A percentile compares a stretch with the other conserved stretches of the same genome.
Conservation (phyloP, 1,140 invertebrate genomes). For the Pseudomyrmex sp. region DNA sequence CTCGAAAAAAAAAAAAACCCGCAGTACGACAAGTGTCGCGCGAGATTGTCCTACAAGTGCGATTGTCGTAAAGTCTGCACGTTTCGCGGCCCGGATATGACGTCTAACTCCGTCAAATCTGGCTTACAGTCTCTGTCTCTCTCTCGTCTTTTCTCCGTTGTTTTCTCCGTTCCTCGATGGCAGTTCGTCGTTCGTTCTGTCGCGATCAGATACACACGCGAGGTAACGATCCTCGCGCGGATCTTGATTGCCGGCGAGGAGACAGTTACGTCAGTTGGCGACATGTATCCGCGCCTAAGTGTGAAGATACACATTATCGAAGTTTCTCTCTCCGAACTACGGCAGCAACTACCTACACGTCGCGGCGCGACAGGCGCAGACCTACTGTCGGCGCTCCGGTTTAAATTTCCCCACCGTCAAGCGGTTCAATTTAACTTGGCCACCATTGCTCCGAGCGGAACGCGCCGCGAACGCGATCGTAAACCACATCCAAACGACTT, state of each 20-base stretch:
- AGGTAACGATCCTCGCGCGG: constrained; percentile 62
- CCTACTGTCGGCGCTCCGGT: constrained; percentile 45
- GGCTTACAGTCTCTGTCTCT: constrained; percentile 52
- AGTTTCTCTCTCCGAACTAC: constrained; percentile 67
- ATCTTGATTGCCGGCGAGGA: constrained; percentile 73
- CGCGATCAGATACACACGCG: not conserved
- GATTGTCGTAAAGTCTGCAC: constrained; percentile 48
- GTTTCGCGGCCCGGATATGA: not conserved
- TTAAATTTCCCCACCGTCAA: constrained; percentile 40
- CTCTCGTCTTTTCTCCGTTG: not conserved
- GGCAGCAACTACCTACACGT: constrained; percentile 14
- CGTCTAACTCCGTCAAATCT: constrained; percentile 52
- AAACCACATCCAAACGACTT: constrained; percentile 25
- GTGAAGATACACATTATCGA: constrained; percentile 68
- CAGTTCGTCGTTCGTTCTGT: too few species aligned
- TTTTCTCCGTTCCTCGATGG: not conserved
- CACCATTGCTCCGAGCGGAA: constrained; percentile 51
- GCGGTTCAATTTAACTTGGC: constrained; percentile 76
- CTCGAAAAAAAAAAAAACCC: not conserved
- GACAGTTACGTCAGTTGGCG: constrained; percentile 73
- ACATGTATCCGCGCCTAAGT: constrained; percentile 68
- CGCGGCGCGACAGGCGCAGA: constrained; percentile 12
- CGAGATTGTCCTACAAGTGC: constrained; percentile 11
- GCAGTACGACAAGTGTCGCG: not conserved
- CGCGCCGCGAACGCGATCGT: constrained; percentile 8